Evolutionary conservation across 2,797 vertebrate species (phyloP).

Genomic region (Nyctalus aviator): DNA sequence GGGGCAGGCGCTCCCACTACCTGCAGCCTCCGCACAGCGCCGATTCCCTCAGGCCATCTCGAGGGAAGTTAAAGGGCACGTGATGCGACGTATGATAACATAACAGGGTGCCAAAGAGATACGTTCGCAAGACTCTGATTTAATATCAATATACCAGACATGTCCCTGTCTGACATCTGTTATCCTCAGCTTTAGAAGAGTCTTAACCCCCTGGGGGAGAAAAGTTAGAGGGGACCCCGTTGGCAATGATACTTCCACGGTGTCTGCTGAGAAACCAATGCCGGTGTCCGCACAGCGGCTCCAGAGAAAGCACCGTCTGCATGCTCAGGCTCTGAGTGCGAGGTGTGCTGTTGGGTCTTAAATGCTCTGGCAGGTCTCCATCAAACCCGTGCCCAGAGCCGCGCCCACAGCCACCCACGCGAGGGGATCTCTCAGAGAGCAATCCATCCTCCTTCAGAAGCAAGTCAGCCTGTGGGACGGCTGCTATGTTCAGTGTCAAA

Average conservation of each 20-base stretch:
- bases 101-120: background rate
- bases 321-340: background rate
- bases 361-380: background rate
- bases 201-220: background rate
- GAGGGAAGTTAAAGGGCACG: background rate
- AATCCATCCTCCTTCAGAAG: background rate
- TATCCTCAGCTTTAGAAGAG: background rate
- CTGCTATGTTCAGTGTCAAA: background rate
- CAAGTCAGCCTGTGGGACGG: accelerated
- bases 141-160: background rate
- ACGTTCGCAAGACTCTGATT: background rate
- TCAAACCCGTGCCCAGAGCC: background rate
- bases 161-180: accelerated
- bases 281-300: accelerated
- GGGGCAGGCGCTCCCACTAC: background rate
- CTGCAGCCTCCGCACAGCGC: background rate
- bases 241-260: background rate
- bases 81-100: accelerated
- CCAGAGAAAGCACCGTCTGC: background rate
- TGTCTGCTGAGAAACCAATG: background rate
- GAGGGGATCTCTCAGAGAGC: background rate
- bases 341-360: background rate
- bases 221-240: background rate
- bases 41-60: background rate
- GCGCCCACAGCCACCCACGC: background rate